Conservation (phyloP, 2,113 vertebrate species). For the Alectura lathami region DNA sequence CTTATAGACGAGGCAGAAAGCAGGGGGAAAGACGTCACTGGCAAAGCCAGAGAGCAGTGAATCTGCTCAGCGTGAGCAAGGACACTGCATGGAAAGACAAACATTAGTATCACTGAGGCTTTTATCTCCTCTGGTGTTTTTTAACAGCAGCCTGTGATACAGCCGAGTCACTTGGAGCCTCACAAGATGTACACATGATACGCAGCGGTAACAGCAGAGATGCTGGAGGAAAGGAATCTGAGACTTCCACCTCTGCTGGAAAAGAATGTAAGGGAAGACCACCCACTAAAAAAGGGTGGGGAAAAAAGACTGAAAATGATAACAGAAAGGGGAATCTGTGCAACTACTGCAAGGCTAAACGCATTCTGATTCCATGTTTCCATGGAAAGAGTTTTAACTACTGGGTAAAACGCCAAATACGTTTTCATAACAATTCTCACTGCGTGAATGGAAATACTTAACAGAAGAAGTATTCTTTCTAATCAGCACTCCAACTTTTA, state of each 20-base stretch:
- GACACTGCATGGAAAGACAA: background rate
- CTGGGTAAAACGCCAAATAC: background rate
- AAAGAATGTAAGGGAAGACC: background rate
- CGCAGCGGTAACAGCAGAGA: background rate
- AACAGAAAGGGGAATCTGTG: background rate
- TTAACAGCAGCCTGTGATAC: background rate
- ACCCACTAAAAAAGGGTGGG: background rate
- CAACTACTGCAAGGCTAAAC: background rate
- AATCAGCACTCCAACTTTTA: background rate
- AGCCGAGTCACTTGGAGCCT: background rate
- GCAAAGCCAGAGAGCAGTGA: background rate
- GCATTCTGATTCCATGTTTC: background rate
- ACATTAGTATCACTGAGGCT: background rate
- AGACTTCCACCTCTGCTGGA: background rate
- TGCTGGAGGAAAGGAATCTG: background rate
- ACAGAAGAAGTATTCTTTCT: background rate
- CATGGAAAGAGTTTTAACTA: slow-evolving; percentile 1
- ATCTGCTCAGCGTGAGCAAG: background rate
- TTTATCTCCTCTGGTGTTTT: slow-evolving; percentile 8
- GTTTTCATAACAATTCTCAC: background rate
- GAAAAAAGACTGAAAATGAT: background rate
- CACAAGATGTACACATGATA: background rate
- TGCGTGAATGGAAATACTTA: background rate
- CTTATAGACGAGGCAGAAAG: background rate
- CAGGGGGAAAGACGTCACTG: background rate